phyloP scores from a whole-genome alignment of 2,797 vertebrate species.

The Sciurus vulgaris region DNA sequence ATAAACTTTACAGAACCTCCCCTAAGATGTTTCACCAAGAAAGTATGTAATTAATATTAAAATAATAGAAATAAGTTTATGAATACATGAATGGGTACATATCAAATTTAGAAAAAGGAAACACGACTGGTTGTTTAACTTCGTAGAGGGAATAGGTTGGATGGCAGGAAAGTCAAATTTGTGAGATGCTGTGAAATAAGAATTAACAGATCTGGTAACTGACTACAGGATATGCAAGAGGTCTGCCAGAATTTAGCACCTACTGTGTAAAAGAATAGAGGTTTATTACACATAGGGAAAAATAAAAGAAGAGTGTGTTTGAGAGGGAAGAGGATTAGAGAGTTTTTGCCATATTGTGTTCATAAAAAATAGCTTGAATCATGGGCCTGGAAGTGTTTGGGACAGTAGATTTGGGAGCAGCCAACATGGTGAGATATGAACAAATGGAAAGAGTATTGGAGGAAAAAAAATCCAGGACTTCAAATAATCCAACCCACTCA shows the following conservation, averaged over 20 bases:
- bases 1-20: not conserved
- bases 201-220: not conserved
- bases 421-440: not conserved
- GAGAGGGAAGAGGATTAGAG: not conserved
- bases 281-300: not conserved
- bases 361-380: not conserved
- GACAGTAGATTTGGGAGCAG: not conserved
- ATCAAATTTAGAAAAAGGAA: constrained; percentile 14
- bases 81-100: not conserved
- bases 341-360: not conserved
- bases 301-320: not conserved
- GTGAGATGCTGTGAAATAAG: not conserved
- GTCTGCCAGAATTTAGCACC: not conserved
- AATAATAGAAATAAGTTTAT: not conserved
- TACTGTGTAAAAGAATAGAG: not conserved
- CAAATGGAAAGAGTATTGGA: not conserved
- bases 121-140: not conserved
- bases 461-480: not conserved
- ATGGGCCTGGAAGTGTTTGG: not conserved
- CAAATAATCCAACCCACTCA: not conserved
- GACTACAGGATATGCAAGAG: not conserved
- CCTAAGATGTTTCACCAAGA: not conserved
- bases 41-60: not conserved
- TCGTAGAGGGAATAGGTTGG: not conserved
- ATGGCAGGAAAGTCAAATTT: not conserved